These are phyloP conservation scores for Matsumyia berberina DNA, from an alignment of 2,888 invertebrate species.

Conservation along the genomic window DNA sequence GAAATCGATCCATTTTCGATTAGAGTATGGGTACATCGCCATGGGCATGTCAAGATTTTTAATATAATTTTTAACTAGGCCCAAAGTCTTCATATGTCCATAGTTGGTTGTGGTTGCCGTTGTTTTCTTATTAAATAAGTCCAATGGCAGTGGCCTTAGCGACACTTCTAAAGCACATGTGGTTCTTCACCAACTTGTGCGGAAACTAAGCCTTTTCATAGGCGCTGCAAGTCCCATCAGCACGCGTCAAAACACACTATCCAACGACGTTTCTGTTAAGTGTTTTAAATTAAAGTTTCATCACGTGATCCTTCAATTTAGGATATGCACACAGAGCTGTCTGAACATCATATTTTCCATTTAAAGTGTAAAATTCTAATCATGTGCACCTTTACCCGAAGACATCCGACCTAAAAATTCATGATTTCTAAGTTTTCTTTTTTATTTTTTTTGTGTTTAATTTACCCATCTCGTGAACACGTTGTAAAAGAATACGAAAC, in stretches of 20 bases:
- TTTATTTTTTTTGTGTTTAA: conserved; percentile 26
- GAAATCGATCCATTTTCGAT: too few relatives aligned
- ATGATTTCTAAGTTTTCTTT: conserved; percentile 11
- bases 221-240: not conserved
- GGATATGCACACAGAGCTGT: conserved; percentile 11
- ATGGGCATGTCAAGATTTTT: too few relatives aligned
- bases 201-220: too few relatives aligned
- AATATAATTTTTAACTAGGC: too few relatives aligned
- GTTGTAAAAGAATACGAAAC: conserved; percentile 7
- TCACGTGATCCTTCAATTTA: not conserved
- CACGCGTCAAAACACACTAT: not conserved
- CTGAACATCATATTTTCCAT: conserved; percentile 10
- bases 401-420: conserved; percentile 8
- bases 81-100: too few relatives aligned
- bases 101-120: too few relatives aligned
- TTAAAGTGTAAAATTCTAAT: conserved; percentile 23
- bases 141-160: too few relatives aligned
- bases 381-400: conserved; percentile 1
- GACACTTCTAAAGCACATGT: too few relatives aligned
- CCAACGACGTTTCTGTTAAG: not conserved
- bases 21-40: too few relatives aligned
- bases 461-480: conserved; percentile 23
- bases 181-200: too few relatives aligned
- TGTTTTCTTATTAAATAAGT: too few relatives aligned
- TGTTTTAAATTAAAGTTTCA: not conserved